phyloP scores from a whole-genome alignment of 2,888 invertebrate species.

The Eutolmus rufibarbis region DNA sequence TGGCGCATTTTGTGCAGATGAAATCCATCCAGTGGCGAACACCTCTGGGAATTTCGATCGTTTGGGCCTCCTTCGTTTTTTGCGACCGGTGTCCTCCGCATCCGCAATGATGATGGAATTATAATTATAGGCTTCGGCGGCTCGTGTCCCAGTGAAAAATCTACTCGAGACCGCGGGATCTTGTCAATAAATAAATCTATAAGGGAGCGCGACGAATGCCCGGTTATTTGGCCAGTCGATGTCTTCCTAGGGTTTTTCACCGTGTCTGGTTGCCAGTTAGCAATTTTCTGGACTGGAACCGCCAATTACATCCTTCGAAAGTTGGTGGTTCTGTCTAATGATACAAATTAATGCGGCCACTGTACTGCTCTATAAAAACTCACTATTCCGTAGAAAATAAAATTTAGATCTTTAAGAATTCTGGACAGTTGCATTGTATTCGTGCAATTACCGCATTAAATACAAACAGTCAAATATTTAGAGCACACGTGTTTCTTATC shows the following conservation, averaged over 20 bases:
- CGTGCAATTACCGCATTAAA: too few species aligned
- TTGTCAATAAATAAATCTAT: conserved; percentile 32
- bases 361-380: background rate
- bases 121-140: conserved; percentile 43
- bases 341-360: background rate
- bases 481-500: too few species aligned
- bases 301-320: background rate
- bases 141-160: conserved; percentile 40
- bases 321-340: background rate
- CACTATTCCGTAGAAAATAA: background rate
- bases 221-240: background rate
- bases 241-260: background rate
- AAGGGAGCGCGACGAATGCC: background rate
- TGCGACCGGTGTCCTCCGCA: background rate
- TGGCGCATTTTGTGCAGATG: conserved; percentile 2
- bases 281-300: background rate
- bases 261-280: background rate
- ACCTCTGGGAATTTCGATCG: conserved; percentile 20
- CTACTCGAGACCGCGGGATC: background rate
- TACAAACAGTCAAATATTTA: too few species aligned
- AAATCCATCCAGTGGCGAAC: conserved; percentile 13
- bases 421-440: background rate
- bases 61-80: conserved; percentile 7
- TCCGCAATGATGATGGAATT: conserved; percentile 45
- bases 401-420: background rate